Conservation (phyloP, 2,797 vertebrate genomes). For the Selene dorsalis region DNA sequence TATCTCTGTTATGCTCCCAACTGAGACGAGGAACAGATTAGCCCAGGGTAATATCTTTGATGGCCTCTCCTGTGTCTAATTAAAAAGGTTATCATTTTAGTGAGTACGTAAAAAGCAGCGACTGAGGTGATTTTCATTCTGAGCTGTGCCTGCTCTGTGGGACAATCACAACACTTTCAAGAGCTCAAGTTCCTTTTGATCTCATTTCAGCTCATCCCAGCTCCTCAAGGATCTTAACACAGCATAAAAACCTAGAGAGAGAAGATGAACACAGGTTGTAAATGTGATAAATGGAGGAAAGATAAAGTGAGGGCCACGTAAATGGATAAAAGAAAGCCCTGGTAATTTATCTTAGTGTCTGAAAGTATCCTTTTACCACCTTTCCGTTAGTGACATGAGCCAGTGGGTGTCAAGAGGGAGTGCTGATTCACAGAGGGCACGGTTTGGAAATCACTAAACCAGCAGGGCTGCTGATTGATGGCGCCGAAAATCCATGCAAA, state of each 20-base stretch:
- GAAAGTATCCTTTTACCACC: constrained; percentile 50
- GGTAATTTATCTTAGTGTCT: constrained; percentile 41
- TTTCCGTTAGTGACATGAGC: constrained; percentile 41
- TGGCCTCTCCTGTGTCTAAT: constrained; percentile 73
- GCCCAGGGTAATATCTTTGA: constrained; percentile 40
- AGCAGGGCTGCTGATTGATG: constrained; percentile 71
- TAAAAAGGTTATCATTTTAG: constrained; percentile 60
- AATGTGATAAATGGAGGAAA: constrained; percentile 58
- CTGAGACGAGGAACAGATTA: constrained; percentile 54
- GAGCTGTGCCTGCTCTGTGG: constrained; percentile 39
- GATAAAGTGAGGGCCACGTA: constrained; percentile 45
- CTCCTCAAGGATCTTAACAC: constrained; percentile 36
- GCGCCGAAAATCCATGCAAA: constrained; percentile 65
- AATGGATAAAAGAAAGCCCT: constrained; percentile 57
- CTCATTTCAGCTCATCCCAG: constrained; percentile 33
- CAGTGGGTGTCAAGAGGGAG: constrained; percentile 43
- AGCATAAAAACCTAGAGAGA: constrained; percentile 24
- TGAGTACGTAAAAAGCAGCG: constrained; percentile 41
- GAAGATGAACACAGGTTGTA: constrained; percentile 41
- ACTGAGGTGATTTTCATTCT: constrained; percentile 42
- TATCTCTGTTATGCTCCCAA: constrained; percentile 45
- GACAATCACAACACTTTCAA: constrained; percentile 48
- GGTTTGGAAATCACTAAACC: constrained; percentile 60
- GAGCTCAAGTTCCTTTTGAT: constrained; percentile 54
- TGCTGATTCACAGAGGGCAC: constrained; percentile 51